A percentile compares a stretch with the other conserved stretches of the same genome.
Conservation (phyloP, 1,140 invertebrate species). For the Aricia agestis region DNA sequence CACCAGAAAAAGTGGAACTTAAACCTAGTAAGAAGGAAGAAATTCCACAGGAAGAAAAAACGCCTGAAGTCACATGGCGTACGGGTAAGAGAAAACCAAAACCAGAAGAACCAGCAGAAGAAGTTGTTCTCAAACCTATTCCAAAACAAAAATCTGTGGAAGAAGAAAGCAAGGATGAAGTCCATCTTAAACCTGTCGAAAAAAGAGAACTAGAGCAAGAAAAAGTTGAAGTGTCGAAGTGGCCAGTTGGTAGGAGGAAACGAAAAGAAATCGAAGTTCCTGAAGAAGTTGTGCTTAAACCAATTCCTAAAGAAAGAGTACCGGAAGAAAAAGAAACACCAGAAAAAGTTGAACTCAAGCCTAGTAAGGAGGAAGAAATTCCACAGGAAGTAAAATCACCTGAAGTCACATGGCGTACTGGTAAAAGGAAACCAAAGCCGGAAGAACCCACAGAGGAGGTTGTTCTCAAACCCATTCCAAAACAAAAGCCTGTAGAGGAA, state of each 20-base stretch:
- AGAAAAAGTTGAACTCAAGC: conserved; percentile 29
- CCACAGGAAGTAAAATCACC: conserved; percentile 6
- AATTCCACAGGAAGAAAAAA: conserved; percentile 18
- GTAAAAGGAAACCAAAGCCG: background rate
- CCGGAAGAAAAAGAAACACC: conserved; percentile 29
- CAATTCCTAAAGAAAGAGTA: conserved; percentile 29
- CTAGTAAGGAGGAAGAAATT: conserved; percentile 34
- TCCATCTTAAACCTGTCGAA: too few species aligned
- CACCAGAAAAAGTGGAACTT: conserved; percentile 28
- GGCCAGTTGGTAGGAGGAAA: conserved; percentile 21
- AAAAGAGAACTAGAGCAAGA: too few species aligned
- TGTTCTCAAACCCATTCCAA: background rate
- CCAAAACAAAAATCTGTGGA: too few species aligned
- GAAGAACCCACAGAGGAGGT: background rate
- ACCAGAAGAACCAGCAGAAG: background rate
- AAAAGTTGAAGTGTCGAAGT: conserved; percentile 19
- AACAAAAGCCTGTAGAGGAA: too few species aligned
- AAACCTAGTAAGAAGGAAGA: conserved; percentile 36
- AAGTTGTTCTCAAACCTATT: background rate
- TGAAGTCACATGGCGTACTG: background rate
- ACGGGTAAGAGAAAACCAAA: background rate
- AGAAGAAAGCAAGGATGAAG: too few species aligned
- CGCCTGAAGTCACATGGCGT: background rate
- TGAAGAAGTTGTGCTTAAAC: conserved; percentile 34
- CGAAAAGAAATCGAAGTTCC: conserved; percentile 29